These are phyloP conservation scores for Benthochromis sp. DNA, from an alignment of 2,113 vertebrate species.

Conservation along the genomic window DNA sequence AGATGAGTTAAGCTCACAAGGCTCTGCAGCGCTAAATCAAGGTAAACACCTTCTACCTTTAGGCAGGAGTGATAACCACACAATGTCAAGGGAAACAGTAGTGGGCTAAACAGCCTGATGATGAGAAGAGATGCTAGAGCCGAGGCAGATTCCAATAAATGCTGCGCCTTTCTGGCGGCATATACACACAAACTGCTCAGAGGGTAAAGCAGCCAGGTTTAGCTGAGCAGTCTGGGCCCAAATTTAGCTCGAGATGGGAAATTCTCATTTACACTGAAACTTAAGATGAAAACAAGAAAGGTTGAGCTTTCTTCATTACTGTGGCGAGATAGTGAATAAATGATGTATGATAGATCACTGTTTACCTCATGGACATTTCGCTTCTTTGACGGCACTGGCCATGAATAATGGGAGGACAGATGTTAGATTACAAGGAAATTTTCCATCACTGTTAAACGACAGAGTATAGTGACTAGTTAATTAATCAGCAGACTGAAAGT, in stretches of 20 bases:
- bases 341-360: background rate
- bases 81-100: conserved; percentile 7
- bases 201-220: background rate
- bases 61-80: conserved; percentile 19
- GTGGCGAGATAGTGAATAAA: background rate
- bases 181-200: conserved; percentile 22
- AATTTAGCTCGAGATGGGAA: conserved; percentile 8
- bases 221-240: background rate
- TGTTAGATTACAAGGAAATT: background rate
- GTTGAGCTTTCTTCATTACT: background rate
- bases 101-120: conserved; percentile 8
- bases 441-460: background rate
- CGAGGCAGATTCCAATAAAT: conserved; percentile 4
- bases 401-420: background rate
- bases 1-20: conserved; percentile 21
- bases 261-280: background rate
- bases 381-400: background rate
- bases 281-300: background rate
- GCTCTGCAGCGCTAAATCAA: conserved; percentile 21
- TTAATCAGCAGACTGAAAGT: background rate
- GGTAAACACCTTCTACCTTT: conserved; percentile 36
- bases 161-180: conserved; percentile 1
- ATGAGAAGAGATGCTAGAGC: conserved; percentile 6
- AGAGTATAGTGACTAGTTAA: background rate
- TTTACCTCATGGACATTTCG: background rate